A percentile compares a stretch with the other conserved stretches of the same genome.
Evolutionary conservation across 2,113 vertebrate species (phyloP).

Genomic region (Calcarius ornatus): DNA sequence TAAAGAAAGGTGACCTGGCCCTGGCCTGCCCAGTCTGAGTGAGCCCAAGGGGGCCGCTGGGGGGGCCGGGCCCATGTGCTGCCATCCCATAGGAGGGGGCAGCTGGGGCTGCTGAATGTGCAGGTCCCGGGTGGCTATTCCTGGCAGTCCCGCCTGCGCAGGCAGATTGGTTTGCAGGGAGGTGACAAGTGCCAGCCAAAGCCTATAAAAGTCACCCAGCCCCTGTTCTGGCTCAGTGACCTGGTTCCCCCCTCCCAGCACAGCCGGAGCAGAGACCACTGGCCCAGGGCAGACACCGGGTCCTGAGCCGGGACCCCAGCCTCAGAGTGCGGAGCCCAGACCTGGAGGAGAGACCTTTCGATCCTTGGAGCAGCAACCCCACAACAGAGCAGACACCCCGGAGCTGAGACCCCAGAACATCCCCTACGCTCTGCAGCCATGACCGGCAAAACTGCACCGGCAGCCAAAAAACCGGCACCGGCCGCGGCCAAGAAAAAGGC

Average conservation of each 20-base stretch:
- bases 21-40: background rate
- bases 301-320: background rate
- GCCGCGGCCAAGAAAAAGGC: background rate
- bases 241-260: background rate
- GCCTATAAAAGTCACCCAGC: conserved; percentile 53
- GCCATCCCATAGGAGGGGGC: conserved; percentile 7
- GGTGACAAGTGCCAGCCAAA: conserved; percentile 54
- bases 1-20: conserved; percentile 39
- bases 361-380: background rate
- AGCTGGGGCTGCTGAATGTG: conserved; percentile 45
- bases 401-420: background rate
- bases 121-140: conserved; percentile 64
- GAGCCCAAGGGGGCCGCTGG: background rate
- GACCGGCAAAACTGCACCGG: conserved; percentile 6
- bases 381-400: background rate
- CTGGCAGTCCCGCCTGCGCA: conserved; percentile 42
- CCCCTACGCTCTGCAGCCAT: background rate
- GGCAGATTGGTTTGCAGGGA: conserved; percentile 58
- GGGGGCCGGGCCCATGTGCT: background rate
- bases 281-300: background rate
- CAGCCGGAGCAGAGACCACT: background rate
- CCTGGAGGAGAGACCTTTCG: background rate
- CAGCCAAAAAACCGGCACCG: background rate
- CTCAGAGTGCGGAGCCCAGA: background rate
- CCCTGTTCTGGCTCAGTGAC: conserved; percentile 18